phyloP scores from a whole-genome alignment of 35 echinoderm and acorn worm species.

The Ophiothrix spiculata region DNA sequence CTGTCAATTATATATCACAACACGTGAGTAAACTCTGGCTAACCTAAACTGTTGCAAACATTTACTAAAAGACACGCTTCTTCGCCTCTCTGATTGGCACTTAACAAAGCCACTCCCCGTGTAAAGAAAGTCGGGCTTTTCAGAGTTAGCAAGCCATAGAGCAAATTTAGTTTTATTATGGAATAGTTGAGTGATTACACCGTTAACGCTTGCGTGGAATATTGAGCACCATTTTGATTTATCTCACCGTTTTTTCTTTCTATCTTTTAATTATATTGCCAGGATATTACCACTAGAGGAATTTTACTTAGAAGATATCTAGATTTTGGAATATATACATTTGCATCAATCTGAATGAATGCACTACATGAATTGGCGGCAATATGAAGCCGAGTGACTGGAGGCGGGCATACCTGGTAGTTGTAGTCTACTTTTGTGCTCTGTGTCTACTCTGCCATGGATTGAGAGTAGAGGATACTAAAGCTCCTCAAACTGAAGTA shows the following conservation, averaged over 20 bases:
- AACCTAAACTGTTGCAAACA: too few relatives aligned
- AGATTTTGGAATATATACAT: neutral
- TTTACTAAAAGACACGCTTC: neutral
- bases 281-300: neutral
- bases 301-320: neutral
- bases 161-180: neutral
- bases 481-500: conserved; percentile 2
- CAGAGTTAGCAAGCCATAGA: neutral
- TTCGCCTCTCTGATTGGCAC: neutral
- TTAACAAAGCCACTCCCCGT: neutral
- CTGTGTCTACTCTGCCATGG: neutral
- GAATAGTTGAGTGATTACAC: conserved; percentile 3
- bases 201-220: too few relatives aligned
- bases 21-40: neutral
- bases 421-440: neutral
- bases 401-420: neutral
- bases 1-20: conserved; percentile 4
- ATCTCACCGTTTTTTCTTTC: neutral
- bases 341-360: neutral
- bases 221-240: too few relatives aligned
- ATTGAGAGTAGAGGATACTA: neutral
- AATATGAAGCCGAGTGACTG: neutral
- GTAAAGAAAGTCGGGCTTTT: too few relatives aligned
- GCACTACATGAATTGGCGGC: neutral
- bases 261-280: neutral